Evolutionary conservation across 2,797 vertebrate species (phyloP).

Genomic region (Melanotaenia maccullochi): DNA sequence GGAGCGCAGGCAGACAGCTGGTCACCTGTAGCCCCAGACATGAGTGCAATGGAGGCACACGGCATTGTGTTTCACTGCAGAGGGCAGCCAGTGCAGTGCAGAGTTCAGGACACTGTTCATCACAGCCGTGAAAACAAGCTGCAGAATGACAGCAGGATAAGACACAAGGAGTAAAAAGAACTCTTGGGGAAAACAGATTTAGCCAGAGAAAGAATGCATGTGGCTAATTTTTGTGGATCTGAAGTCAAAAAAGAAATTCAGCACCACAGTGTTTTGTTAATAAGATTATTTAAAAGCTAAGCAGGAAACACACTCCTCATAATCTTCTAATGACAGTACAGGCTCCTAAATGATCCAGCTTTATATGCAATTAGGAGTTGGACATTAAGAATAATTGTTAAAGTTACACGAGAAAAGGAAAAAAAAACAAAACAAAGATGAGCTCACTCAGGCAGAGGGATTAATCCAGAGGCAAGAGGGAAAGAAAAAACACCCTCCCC

Average conservation of each 20-base stretch:
- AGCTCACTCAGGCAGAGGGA: constrained; percentile 71
- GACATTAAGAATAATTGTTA: constrained; percentile 45
- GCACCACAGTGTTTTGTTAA: constrained; percentile 39
- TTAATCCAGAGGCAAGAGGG: constrained; percentile 76
- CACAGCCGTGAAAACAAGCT: constrained; percentile 43
- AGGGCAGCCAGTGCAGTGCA: constrained; percentile 68
- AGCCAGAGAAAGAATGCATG: constrained; percentile 12
- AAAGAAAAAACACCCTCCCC: constrained; percentile 59
- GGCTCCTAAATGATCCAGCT: constrained; percentile 13
- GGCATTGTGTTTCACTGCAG: constrained; percentile 79
- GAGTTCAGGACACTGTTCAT: constrained; percentile 59
- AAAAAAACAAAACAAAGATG: constrained; percentile 46
- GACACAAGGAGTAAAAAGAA: constrained; percentile 34
- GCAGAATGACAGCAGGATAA: constrained; percentile 14
- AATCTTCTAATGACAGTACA: constrained; percentile 23
- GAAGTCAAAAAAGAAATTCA: constrained; percentile 17
- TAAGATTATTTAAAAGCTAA: constrained; percentile 35
- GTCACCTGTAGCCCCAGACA: constrained; percentile 84
- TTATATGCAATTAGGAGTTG: constrained; percentile 3
- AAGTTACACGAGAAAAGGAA: constrained; percentile 49
- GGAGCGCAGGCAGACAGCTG: constrained; percentile 82
- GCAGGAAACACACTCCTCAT: constrained; percentile 32
- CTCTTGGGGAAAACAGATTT: constrained; percentile 36
- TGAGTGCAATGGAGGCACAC: constrained; percentile 60
- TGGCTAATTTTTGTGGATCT: constrained; percentile 40